Conservation (phyloP, 53 echinoderm and acorn worm species). For the Echinarachnius parma region DNA sequence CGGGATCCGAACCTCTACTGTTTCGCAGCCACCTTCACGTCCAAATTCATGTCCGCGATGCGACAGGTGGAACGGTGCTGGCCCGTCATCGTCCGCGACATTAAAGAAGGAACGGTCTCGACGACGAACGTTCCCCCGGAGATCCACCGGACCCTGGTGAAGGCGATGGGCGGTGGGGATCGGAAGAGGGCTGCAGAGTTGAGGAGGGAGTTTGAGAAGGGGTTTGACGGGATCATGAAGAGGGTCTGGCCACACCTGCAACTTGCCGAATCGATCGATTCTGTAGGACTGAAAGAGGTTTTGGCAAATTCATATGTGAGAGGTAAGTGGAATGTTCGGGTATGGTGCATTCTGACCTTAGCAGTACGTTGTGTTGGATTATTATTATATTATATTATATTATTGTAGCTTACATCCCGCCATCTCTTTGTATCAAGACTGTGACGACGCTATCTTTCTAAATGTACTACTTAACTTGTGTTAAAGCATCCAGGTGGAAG, state of each 20-base stretch:
- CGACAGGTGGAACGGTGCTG: constrained; percentile 53
- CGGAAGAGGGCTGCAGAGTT: constrained; percentile 51
- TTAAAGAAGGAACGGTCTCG: constrained; percentile 46
- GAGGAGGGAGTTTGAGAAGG: constrained; percentile 63
- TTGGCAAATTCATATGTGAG: constrained; percentile 36
- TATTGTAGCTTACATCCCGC: no score
- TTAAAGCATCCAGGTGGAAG: no score
- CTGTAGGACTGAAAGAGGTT: constrained; percentile 20
- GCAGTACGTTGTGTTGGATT: background rate
- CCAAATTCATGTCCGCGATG: constrained; percentile 49
- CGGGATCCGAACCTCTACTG: constrained; percentile 47
- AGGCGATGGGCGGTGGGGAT: constrained; percentile 39
- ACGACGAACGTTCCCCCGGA: constrained; percentile 34
- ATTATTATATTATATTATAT: background rate
- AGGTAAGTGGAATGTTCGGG: constrained; percentile 26
- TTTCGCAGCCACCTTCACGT: constrained; percentile 31
- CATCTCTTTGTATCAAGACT: no score
- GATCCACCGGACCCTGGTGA: constrained; percentile 13
- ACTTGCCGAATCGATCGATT: constrained; percentile 35
- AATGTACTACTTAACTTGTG: no score
- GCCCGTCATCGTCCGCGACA: constrained; percentile 55
- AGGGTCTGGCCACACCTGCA: constrained; percentile 71
- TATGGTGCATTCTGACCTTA: background rate
- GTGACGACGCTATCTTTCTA: no score
- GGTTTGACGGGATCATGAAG: constrained; percentile 67